Evolutionary conservation across 2,113 vertebrate species (phyloP), one percentile per base, ranked within the genome.

Genomic region (Psophia crepitans): DNA sequence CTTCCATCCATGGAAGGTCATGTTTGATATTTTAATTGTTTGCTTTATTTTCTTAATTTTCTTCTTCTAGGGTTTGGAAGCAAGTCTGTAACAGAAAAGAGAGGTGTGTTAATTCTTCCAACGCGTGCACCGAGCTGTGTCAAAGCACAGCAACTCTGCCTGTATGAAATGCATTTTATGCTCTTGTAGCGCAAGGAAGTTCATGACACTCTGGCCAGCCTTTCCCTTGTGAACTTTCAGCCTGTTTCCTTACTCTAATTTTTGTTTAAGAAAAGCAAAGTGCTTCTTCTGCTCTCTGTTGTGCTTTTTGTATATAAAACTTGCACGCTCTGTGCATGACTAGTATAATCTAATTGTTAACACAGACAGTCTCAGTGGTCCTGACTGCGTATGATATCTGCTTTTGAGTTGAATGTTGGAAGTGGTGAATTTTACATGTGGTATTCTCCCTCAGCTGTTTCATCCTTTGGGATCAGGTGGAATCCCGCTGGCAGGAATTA

Each of bases 261-360:
- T 58, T 39, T 1, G 0, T 46, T 54, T 37, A 12, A 9, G 11
- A 41, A 27, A 35, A 23, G 6, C 5, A 7, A 64, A 19, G 2
- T 41, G 23, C 46, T 74, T 48, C 8, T 44, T 68, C 15, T 61
- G 5, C 37, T 80, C 33, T 44, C 20, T 48, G 1, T 32, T 61
- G 16, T 37, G 22, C 6, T 70, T 61, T 76, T 61, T 43, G 20
- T 2, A 9, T 9, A 4, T 9, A 30, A 48, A 77, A 24, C 21
- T 6, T 33, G 12, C 0, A 0, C 5, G 9, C 71, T 33, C 37
- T 23, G 9, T 58, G n/a, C 30, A 2, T 41, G 66, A 21, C 37
- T 15, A 4, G 14, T 16, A 5, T 46, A 11, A 7, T 44, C 28
- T 46, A 37, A 6, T 32, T 33, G 48, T 33, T 16, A 32, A 19